Base-by-base conservation (phyloP, 2,113 vertebrate species). In the Spilogale gracilis region DNA sequence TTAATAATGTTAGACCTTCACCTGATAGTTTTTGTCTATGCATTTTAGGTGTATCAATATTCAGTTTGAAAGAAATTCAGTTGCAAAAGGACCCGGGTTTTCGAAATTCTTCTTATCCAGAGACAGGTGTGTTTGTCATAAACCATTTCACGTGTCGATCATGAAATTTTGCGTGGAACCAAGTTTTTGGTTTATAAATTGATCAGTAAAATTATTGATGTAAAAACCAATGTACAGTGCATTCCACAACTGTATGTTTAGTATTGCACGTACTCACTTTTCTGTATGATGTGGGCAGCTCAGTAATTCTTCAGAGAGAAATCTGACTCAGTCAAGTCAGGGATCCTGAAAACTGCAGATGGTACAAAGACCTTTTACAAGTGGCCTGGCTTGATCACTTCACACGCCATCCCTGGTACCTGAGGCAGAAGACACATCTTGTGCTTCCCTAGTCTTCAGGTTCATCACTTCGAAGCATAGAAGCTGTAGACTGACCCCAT, bases 51-150 rank as follows among this genome's bases (percentile, higher is more conserved):
- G 97, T 99, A 94, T 99, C 99, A 86, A 99, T 99, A 99, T 99
- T 99, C 99, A 99, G 99, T 97, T 99, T 99, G 99, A 99, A 99
- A 98, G 99, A 99, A 97, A 99, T 99, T 98, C 99, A 99, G 69
- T 98, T 99, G 98, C 99, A 99, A 98, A 99, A 99, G 99, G 99
- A 99, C 97, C 99, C 99, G 65, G 99, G 99, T 98, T 99, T 99
- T 99, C 99, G 99, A 99, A 99, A 99, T 99, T 99, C 99, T 91
- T 99, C 99, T 45, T 99, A 99, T 98, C 99, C 99, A 97, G 99
- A 99, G 98, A 99, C 99, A 98, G 99, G 99, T 99, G 98, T 92
- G 97, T 98, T 98, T 98, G 98, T 98, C 95, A 97, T 98, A 98
- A 98, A 98, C 97, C 98, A 98, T 98, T 98, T 98, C 97, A 98